phyloP scores from a whole-genome alignment of 2,797 vertebrate species.

The Halcyon chelicuti region DNA sequence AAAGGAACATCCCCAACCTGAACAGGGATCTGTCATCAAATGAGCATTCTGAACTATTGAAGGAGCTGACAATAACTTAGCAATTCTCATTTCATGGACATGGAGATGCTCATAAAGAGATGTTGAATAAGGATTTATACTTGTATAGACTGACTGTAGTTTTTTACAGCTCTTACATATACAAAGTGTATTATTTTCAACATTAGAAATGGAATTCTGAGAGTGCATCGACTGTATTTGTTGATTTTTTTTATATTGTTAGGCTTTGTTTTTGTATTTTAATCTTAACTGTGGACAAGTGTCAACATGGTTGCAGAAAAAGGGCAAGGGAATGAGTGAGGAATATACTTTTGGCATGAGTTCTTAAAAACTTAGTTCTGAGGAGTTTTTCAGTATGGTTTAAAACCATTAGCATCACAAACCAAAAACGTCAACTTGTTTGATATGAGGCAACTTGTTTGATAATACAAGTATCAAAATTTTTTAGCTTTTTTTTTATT shows the following conservation, averaged over 20 bases:
- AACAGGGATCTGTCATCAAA: background rate
- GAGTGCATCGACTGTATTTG: background rate
- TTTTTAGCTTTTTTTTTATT: background rate
- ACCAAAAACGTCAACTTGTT: background rate
- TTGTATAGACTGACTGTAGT: background rate
- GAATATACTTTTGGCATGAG: background rate
- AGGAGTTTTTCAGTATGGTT: fast-evolving
- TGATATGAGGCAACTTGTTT: fast-evolving
- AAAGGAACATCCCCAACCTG: background rate
- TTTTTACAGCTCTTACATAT: background rate
- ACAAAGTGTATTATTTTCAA: background rate
- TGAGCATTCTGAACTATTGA: background rate
- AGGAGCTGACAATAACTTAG: background rate
- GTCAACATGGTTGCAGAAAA: background rate
- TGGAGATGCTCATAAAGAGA: background rate
- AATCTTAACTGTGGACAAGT: background rate
- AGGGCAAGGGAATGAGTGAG: fast-evolving
- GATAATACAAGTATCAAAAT: background rate
- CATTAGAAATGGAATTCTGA: background rate
- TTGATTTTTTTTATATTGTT: background rate
- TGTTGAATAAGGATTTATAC: background rate
- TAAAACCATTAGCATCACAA: background rate
- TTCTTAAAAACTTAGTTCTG: background rate
- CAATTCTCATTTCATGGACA: background rate
- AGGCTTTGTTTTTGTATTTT: background rate